Conservation (phyloP, 2,113 vertebrate genomes). For the Theropithecus gelada region DNA sequence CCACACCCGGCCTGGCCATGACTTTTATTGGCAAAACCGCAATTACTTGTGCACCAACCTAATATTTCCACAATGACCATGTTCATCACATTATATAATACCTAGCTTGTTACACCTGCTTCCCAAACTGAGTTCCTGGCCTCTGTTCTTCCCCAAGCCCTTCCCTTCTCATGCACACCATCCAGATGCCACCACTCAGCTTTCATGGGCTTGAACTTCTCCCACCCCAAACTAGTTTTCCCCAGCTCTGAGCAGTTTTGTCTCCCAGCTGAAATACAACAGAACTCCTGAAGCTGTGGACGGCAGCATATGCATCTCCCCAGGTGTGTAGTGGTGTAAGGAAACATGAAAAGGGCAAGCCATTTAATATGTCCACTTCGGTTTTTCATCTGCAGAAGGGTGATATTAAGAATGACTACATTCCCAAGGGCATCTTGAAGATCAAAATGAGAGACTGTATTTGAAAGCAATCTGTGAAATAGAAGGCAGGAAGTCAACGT, state of each 20-base stretch:
- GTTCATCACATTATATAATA: background rate
- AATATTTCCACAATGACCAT: background rate
- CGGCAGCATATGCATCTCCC: background rate
- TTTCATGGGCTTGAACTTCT: background rate
- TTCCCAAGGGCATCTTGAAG: background rate
- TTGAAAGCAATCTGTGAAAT: background rate
- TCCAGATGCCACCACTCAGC: background rate
- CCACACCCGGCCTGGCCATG: too few relatives aligned
- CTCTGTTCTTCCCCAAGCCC: background rate
- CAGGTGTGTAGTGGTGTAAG: background rate
- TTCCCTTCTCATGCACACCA: background rate
- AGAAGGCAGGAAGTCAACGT: background rate
- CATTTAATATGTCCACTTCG: background rate
- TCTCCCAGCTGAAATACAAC: background rate
- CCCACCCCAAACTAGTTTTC: background rate
- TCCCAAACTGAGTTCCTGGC: background rate
- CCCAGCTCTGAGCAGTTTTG: background rate
- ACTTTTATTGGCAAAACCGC: too few relatives aligned
- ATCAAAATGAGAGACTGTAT: background rate
- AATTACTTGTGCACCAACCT: too few relatives aligned
- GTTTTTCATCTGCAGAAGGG: background rate
- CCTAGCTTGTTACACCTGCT: background rate
- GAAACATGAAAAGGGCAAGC: background rate
- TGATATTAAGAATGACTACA: background rate
- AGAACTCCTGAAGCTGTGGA: background rate